phyloP scores from a whole-genome alignment of 2,113 vertebrate species.

The Colossoma macropomum region DNA sequence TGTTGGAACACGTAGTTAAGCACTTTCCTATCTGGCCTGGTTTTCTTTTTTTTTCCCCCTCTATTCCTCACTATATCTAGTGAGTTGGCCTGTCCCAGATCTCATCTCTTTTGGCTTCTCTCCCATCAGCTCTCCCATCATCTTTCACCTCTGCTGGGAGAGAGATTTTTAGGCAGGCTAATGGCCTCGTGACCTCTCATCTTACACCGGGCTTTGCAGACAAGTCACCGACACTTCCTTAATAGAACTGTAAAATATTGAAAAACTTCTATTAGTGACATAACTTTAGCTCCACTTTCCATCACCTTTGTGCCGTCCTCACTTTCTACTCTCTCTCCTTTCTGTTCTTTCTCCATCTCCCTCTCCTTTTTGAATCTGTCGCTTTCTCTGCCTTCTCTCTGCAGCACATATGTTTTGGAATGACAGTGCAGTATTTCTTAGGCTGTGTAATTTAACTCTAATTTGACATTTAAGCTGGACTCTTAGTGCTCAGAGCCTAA shows the following conservation, averaged over 20 bases:
- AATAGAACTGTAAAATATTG: slow-evolving; percentile 48
- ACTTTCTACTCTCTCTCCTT: background rate
- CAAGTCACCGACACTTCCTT: slow-evolving; percentile 26
- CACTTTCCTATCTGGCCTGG: background rate
- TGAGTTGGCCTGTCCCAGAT: slow-evolving; percentile 25
- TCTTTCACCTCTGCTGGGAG: background rate
- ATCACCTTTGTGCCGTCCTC: background rate
- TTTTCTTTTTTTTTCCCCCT: background rate
- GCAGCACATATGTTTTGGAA: no score
- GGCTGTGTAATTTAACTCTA: no score
- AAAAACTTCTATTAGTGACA: slow-evolving; percentile 42
- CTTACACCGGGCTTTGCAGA: slow-evolving; percentile 16
- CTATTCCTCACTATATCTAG: background rate
- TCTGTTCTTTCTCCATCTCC: background rate
- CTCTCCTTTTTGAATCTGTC: background rate
- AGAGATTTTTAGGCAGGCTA: slow-evolving; percentile 32
- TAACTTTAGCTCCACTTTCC: slow-evolving; percentile 11
- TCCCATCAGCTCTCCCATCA: slow-evolving; percentile 30
- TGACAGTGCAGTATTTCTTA: no score
- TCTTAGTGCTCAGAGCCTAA: background rate
- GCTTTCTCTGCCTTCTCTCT: no score
- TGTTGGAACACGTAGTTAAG: background rate
- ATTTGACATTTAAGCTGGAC: background rate
- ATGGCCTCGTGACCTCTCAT: slow-evolving; percentile 44
- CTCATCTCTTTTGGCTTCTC: slow-evolving; percentile 12